Conservation (phyloP, 2,888 invertebrate species). For the Dasypogon diadema region DNA sequence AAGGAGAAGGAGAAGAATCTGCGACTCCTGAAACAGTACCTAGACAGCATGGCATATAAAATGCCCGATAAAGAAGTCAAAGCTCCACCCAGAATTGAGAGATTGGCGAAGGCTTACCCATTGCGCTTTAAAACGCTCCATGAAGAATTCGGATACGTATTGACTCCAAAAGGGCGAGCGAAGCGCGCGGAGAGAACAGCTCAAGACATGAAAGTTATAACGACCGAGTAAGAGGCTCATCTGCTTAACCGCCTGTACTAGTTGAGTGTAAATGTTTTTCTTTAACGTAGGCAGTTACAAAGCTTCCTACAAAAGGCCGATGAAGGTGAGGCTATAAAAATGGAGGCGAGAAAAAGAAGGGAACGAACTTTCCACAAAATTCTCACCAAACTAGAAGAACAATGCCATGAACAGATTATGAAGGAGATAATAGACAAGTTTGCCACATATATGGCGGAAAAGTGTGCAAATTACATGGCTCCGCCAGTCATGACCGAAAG, state of each 20-base stretch:
- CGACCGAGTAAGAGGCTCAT: conserved; percentile 56
- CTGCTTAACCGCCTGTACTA: not conserved
- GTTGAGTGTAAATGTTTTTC: not conserved
- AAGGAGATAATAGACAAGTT: conserved; percentile 23
- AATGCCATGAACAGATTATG: conserved; percentile 45
- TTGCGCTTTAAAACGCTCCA: conserved; percentile 50
- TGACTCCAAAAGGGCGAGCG: conserved; percentile 60
- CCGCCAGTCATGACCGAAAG: conserved; percentile 9
- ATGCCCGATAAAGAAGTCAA: conserved; percentile 60
- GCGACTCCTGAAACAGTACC: conserved; percentile 60
- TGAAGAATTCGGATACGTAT: conserved; percentile 59
- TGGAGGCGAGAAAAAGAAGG: not conserved
- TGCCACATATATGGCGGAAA: conserved; percentile 5
- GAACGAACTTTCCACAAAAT: not conserved
- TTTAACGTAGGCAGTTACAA: conserved; percentile 4
- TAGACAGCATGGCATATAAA: conserved; percentile 62
- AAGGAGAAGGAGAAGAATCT: conserved; percentile 60
- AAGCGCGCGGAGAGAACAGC: conserved; percentile 61
- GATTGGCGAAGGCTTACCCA: conserved; percentile 59
- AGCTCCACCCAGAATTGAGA: conserved; percentile 59
- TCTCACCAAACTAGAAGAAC: conserved; percentile 11
- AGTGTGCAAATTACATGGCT: not conserved
- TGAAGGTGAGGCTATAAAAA: not conserved
- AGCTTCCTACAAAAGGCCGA: not conserved
- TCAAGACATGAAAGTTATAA: conserved; percentile 53